Percentiles rank a stretch among this genome's conserved stretches.
Evolutionary conservation across 53 echinoderm and acorn worm genomes (phyloP).

Genomic region (Glandiceps talaboti): DNA sequence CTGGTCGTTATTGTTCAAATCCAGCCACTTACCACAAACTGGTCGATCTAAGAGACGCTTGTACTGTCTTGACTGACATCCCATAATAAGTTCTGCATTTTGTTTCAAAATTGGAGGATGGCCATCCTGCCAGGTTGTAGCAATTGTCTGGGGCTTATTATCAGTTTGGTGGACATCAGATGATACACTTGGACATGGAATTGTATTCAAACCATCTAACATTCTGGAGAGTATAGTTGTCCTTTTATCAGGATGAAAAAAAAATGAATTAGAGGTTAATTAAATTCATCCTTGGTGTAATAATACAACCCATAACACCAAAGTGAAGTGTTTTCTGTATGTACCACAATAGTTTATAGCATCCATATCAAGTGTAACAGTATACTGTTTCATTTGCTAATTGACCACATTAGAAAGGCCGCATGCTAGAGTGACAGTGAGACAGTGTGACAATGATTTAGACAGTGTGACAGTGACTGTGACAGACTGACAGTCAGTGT

Average conservation of each 20-base stretch:
- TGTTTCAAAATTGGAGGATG: constrained; percentile 32
- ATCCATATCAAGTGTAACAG: too few relatives aligned
- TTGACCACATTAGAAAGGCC: too few relatives aligned
- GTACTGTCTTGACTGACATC: constrained; percentile 30
- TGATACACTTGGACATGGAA: not conserved
- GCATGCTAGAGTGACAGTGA: too few relatives aligned
- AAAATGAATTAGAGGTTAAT: too few relatives aligned
- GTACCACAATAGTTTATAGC: too few relatives aligned
- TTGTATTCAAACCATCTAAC: constrained; percentile 36
- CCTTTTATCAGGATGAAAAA: not conserved
- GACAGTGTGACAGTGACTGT: not conserved
- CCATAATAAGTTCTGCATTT: constrained; percentile 25
- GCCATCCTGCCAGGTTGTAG: constrained; percentile 21
- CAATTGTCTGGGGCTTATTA: not conserved
- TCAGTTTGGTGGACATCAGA: not conserved
- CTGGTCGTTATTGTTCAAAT: not conserved
- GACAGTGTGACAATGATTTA: too few relatives aligned
- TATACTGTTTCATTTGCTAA: too few relatives aligned
- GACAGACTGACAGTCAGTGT: not conserved
- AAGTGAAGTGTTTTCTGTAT: too few relatives aligned
- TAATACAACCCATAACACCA: not conserved
- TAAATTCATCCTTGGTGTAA: not conserved
- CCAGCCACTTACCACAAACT: constrained; percentile 28
- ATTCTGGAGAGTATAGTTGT: constrained; percentile 8
- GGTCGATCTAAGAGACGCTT: constrained; percentile 49